Base-by-base conservation (phyloP, 2,113 vertebrate species). In the Tragelaphus scriptus region DNA sequence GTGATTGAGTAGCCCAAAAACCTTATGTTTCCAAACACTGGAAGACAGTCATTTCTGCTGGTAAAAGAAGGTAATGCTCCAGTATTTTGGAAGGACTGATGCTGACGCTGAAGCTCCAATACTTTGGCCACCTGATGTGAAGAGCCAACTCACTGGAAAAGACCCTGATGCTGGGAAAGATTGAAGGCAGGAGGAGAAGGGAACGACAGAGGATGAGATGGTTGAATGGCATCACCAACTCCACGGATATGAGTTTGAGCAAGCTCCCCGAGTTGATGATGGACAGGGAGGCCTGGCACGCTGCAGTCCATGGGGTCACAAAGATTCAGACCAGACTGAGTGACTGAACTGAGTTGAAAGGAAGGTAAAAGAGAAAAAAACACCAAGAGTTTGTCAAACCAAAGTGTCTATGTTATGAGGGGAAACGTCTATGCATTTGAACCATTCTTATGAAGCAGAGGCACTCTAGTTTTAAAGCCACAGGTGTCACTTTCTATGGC, bases 21-120 rank as follows among this genome's bases (percentile, higher is more conserved):
- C 17, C 2, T 77, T 44, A 71, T 51, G 47, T 90, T 93, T 92
- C 23, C 58, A 93, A 95, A 97, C 23, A 68, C 44, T 21, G 68
- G 32, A 86, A 88, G 61, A 49, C 58, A 91, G 14, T 59, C 58
- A 87, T 21, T 75, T 47, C 49, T 17, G 8, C 16, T 16, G 68
- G 32, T 30, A 55, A 68, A 40, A 6, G 68, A 40, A 75, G n/a
- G 19, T 71, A 71, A 71, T 40, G 36, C n/a, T 71, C 30, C 15
- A n/a, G 4, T 65, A 65, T 15, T 65, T 65, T 65, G 63, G 63
- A 65, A 15, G 63, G 63, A 65, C 30, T 65, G 15, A 65, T 65
- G 63, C 63, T 65, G 30, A 65, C 4, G 61, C 61, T 65, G 30
- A 65, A 65, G 32, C 16, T 65, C 10, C 68, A 40, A 23, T 71